phyloP scores from a whole-genome alignment of 2,888 invertebrate species.

The Dryococelus australis region DNA sequence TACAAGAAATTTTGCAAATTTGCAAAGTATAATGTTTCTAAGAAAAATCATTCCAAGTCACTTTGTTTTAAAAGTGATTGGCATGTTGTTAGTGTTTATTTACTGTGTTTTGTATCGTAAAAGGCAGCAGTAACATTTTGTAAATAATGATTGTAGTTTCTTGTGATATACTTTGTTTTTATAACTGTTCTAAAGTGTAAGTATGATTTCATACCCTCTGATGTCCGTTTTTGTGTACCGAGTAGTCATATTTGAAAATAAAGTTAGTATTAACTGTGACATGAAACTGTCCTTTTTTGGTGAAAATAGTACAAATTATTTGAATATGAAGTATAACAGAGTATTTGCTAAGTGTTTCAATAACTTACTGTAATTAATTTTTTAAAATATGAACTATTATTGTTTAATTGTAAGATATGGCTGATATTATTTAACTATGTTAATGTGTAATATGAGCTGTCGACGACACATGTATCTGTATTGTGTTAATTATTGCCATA shows the following conservation, averaged over 20 bases:
- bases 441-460: not conserved
- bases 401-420: not conserved
- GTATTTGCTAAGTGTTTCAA: not conserved
- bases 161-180: not conserved
- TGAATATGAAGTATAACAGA: not conserved
- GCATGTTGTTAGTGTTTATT: not conserved
- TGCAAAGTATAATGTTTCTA: not conserved
- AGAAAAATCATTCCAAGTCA: not conserved
- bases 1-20: not conserved
- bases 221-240: not conserved
- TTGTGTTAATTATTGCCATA: not conserved
- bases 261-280: not conserved
- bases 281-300: not conserved
- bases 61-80: constrained; percentile 16
- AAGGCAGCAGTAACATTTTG: constrained; percentile 16
- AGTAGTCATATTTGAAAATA: not conserved
- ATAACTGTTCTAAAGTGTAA: not conserved
- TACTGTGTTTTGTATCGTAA: not conserved
- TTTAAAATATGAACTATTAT: not conserved
- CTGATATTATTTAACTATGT: not conserved
- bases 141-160: not conserved
- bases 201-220: not conserved
- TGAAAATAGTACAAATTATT: not conserved
- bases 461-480: not conserved
- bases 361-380: not conserved